phyloP scores from a whole-genome alignment of 1,140 invertebrate species.

The Geopemphigus sp. region DNA sequence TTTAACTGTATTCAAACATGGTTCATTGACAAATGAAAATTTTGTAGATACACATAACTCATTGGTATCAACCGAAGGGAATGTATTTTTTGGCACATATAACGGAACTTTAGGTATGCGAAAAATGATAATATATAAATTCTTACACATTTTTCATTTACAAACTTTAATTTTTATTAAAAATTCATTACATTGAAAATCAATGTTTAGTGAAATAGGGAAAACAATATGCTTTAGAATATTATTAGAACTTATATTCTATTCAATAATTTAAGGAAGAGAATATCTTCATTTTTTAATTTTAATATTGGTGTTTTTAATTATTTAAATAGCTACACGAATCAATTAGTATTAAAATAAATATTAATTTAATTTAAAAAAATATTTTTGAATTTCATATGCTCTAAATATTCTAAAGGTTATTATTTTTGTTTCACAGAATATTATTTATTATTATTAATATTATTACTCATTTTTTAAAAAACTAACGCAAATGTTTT shows the following conservation, averaged over 20 bases:
- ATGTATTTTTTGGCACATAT: constrained; percentile 85
- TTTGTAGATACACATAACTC: constrained; percentile 72
- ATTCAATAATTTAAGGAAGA: too few species aligned
- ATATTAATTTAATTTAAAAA: too few species aligned
- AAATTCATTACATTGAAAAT: background rate
- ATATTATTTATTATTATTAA: background rate
- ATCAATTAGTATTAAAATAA: too few species aligned
- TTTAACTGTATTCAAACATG: constrained; percentile 94
- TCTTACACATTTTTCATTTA: background rate
- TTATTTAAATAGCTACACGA: too few species aligned
- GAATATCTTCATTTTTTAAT: too few species aligned
- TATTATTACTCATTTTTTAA: background rate
- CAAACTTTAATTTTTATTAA: background rate
- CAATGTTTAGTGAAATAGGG: background rate
- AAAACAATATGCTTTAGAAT: background rate
- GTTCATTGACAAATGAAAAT: constrained; percentile 92
- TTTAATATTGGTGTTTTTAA: too few species aligned
- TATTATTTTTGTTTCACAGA: background rate
- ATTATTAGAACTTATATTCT: too few species aligned
- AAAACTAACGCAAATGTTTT: background rate
- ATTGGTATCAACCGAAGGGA: constrained; percentile 70
- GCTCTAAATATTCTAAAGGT: background rate
- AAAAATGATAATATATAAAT: background rate
- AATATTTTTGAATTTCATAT: background rate
- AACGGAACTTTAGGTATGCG: constrained; percentile 80